Base-by-base conservation (phyloP, 2,888 invertebrate species). In the Drosophila stalkeri region DNA sequence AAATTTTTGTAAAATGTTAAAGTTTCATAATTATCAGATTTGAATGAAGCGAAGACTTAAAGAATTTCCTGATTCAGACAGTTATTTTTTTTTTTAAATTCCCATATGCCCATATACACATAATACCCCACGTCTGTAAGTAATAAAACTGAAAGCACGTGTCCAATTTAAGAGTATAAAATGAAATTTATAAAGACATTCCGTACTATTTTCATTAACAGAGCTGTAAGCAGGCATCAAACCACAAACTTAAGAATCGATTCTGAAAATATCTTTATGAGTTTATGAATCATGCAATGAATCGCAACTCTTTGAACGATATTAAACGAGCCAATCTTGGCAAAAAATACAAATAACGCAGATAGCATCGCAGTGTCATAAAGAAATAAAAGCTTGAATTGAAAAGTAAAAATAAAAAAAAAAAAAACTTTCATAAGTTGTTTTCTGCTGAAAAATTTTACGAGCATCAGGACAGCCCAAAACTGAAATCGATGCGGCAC, bases 371-470 rank as follows among this genome's bases (percentile, higher is more conserved):
- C 74, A 57, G 68, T 74, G 73, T 82, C 80, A 82, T 79, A 89
- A 89, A 82, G 51, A 75, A 72, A 73, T 39, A 12, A 23, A 46
- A 51, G 61, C 39, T 47, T 52, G 44, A 60, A 37, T 55, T 23
- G 12, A 55, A 60, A 75, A 41, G 31, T 5, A 51, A 27, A 12
- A 27, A 76, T n/a, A 77, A 77, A 82, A 78, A 27, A 27, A 27
- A 27, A 27, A 27, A 0, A 87, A 80, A 87, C 37, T 20, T 78
- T 82, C 90, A 85, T 88, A 82, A 80, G 75, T 71, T 74, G 49
- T 49, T 64, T 65, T 81, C 86, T 65, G 86, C 59, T 86, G 86
- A 89, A 88, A 83, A 64, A 80, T 85, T 88, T 86, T 75, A 75
- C 79, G 80, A 57, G 56, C 18, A 39, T 27, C 37, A 49, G 62